Conservation (phyloP, 30 jellyfish, hydroid and myxozoan species). For the Aurelia aurita complex sp. Pacific region DNA sequence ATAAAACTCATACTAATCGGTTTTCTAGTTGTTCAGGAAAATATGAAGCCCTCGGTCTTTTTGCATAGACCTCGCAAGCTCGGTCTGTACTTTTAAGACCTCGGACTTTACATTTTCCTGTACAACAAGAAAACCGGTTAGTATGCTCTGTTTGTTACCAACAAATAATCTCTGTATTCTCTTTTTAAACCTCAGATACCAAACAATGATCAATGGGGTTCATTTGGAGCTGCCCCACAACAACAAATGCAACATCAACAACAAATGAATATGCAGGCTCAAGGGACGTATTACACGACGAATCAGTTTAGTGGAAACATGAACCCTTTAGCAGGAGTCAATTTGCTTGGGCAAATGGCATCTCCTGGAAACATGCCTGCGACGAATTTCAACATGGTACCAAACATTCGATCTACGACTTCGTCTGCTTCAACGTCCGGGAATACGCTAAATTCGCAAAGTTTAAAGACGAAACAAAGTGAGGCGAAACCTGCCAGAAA, state of each 20-base stretch:
- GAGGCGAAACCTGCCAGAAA: conserved; percentile 15
- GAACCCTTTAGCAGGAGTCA: neutral
- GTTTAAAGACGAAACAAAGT: conserved; percentile 4
- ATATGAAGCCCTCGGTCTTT: too few species aligned
- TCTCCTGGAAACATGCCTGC: conserved; percentile 12
- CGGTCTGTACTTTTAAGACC: too few species aligned
- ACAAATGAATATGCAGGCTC: neutral
- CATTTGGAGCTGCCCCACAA: conserved; percentile 45
- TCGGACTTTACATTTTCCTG: too few species aligned
- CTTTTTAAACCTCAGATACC: too few species aligned
- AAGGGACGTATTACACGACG: conserved; percentile 5
- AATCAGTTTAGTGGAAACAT: conserved; percentile 3
- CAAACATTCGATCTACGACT: conserved; percentile 23
- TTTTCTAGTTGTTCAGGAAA: too few species aligned
- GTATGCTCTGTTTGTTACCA: too few species aligned
- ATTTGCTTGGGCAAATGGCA: neutral
- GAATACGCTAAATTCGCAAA: conserved; percentile 11
- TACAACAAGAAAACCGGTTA: too few species aligned
- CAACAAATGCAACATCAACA: neutral
- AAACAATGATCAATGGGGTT: conserved; percentile 36
- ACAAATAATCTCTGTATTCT: too few species aligned
- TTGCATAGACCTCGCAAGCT: too few species aligned
- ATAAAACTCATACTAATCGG: too few species aligned
- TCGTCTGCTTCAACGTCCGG: conserved; percentile 13
- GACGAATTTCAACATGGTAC: conserved; percentile 3